Percentiles rank a stretch among this genome's conserved stretches.
Conservation (phyloP, 2,888 invertebrate species). For the Trichopoda pennipes region DNA sequence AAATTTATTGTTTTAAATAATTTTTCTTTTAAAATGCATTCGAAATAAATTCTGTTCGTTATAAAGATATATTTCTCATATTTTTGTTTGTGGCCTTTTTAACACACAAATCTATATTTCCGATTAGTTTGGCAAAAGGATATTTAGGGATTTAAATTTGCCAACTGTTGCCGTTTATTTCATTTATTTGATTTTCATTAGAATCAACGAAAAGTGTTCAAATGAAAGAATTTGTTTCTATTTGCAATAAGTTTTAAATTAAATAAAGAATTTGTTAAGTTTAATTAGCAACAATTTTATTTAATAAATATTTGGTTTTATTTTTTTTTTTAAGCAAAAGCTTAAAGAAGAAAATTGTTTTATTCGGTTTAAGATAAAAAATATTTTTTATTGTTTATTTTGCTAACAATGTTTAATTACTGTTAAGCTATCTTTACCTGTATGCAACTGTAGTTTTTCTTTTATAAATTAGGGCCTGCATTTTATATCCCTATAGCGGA, state of each 20-base stretch:
- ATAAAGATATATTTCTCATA: background rate
- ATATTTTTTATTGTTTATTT: no score
- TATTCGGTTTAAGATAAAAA: no score
- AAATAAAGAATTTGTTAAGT: constrained; percentile 17
- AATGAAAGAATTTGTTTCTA: background rate
- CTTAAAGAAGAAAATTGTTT: background rate
- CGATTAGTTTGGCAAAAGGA: constrained; percentile 19
- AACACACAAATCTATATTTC: constrained; percentile 14
- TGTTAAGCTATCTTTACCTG: no score
- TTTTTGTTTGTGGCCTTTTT: background rate
- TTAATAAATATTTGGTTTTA: background rate
- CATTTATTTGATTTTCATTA: constrained; percentile 56
- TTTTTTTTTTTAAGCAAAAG: no score
- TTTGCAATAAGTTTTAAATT: background rate
- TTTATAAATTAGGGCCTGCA: no score
- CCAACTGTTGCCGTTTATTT: constrained; percentile 13
- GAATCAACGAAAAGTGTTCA: constrained; percentile 39
- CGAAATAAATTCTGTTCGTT: constrained; percentile 17
- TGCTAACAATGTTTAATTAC: no score
- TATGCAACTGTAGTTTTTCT: no score
- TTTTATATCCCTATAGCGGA: no score
- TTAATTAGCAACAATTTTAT: constrained; percentile 8
- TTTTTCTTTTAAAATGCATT: constrained; percentile 1
- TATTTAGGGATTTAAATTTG: constrained; percentile 29
- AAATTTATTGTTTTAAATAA: constrained; percentile 4